Conservation (phyloP, 2,113 vertebrate species). For the Anarhynchus alexandrinus region DNA sequence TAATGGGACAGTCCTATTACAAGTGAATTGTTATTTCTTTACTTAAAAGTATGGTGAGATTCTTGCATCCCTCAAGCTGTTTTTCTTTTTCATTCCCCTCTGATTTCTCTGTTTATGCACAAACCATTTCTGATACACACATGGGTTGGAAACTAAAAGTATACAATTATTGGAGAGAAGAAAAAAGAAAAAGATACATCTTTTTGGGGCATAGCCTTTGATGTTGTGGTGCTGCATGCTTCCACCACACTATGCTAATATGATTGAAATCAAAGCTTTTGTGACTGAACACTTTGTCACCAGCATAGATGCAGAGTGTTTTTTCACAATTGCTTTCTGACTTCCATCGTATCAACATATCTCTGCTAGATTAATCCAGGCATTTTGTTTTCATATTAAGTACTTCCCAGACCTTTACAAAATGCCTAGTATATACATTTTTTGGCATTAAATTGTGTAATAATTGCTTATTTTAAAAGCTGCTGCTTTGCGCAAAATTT, state of each 20-base stretch:
- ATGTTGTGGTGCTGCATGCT: conserved; percentile 58
- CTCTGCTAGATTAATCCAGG: conserved; percentile 20
- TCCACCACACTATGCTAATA: not conserved
- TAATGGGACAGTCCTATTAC: conserved; percentile 76
- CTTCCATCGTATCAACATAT: not conserved
- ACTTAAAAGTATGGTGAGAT: conserved; percentile 60
- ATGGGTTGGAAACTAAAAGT: not conserved
- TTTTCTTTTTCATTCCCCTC: conserved; percentile 59
- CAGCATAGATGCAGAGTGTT: conserved; percentile 23
- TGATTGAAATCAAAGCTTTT: conserved; percentile 43
- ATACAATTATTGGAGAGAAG: not conserved
- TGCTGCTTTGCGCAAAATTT: not conserved
- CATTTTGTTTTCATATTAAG: conserved; percentile 41
- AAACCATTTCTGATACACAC: conserved; percentile 26
- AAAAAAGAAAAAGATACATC: not conserved
- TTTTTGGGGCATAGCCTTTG: not conserved
- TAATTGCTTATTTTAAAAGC: conserved; percentile 40
- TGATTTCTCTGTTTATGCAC: conserved; percentile 49
- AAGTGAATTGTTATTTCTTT: conserved; percentile 77
- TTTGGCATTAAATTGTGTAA: conserved; percentile 7
- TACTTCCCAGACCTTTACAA: conserved; percentile 1
- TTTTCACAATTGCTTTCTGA: conserved; percentile 28
- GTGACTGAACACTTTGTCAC: conserved; percentile 43
- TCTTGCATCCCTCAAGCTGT: conserved; percentile 47
- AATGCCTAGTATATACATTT: not conserved